These are phyloP conservation scores for Theristicus caerulescens DNA, from an alignment of 2,113 vertebrate species.

Conservation along the genomic window DNA sequence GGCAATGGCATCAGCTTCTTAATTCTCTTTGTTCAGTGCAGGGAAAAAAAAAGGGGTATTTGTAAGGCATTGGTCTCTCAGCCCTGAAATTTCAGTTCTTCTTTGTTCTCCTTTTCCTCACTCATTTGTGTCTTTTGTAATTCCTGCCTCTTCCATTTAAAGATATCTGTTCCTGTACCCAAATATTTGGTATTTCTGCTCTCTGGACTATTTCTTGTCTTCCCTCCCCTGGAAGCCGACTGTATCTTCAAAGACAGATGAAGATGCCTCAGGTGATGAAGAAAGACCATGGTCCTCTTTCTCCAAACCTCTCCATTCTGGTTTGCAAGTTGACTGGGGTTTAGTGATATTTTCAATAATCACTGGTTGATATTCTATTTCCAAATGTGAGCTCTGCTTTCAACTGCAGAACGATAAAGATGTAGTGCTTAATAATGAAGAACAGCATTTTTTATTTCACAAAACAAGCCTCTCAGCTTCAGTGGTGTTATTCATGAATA, in stretches of 20 bases:
- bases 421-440: slow-evolving; percentile 49
- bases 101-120: not conserved
- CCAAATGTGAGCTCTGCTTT: not conserved
- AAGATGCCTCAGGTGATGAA: not conserved
- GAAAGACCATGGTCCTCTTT: not conserved
- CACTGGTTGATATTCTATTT: not conserved
- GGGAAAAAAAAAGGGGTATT: accelerated
- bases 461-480: slow-evolving; percentile 59
- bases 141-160: not conserved
- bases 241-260: not conserved
- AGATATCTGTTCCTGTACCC: not conserved
- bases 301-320: not conserved
- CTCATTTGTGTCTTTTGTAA: not conserved
- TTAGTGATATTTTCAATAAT: not conserved
- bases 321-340: not conserved
- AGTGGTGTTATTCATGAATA: slow-evolving; percentile 57
- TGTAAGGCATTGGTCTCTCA: not conserved
- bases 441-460: slow-evolving; percentile 56
- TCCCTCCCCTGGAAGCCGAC: not conserved
- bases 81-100: not conserved
- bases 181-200: not conserved
- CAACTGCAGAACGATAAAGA: slow-evolving; percentile 34
- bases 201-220: not conserved
- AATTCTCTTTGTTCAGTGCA: not conserved
- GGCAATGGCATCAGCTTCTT: not conserved